Conservation (phyloP, 2,113 vertebrate genomes). For the Turdus rufiventris region DNA sequence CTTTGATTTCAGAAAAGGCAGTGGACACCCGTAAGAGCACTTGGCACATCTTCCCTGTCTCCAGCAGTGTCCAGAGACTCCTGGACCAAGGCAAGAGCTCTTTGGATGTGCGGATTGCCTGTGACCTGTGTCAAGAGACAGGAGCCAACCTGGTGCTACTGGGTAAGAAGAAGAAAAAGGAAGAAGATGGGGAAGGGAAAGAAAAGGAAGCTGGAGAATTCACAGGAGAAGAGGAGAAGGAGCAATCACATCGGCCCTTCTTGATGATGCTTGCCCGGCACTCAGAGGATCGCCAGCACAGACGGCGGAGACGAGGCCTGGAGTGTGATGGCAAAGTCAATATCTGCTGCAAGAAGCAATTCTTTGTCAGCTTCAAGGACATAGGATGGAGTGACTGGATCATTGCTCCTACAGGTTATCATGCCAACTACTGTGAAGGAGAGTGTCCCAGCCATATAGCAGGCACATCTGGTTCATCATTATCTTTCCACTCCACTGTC, state of each 20-base stretch:
- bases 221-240: slow-evolving; percentile 81
- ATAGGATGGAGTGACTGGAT: slow-evolving; percentile 99
- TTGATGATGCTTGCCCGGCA: slow-evolving; percentile 91
- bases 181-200: slow-evolving; percentile 74
- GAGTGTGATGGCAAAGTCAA: slow-evolving; percentile 95
- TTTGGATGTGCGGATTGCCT: slow-evolving; percentile 83
- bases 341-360: slow-evolving; percentile 96
- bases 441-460: slow-evolving; percentile 94
- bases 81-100: slow-evolving; percentile 77
- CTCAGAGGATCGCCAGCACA: slow-evolving; percentile 78
- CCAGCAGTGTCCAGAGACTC: slow-evolving; percentile 81
- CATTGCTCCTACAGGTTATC: slow-evolving; percentile 93
- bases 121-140: slow-evolving; percentile 85
- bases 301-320: slow-evolving; percentile 86
- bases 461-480: slow-evolving; percentile 87
- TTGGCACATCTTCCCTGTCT: slow-evolving; percentile 92
- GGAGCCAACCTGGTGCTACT: slow-evolving; percentile 82
- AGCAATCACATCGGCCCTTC: slow-evolving; percentile 93
- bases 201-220: slow-evolving; percentile 68
- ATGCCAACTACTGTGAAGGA: slow-evolving; percentile 97
- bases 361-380: slow-evolving; percentile 96
- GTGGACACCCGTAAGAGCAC: slow-evolving; percentile 92
- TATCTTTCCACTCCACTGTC: slow-evolving; percentile 96
- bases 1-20: slow-evolving; percentile 84
- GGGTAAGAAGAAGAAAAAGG: slow-evolving; percentile 82